Percentiles rank a stretch among this genome's conserved stretches.
Conservation (phyloP, 2,113 vertebrate genomes). For the Nyctibius bracteatus region DNA sequence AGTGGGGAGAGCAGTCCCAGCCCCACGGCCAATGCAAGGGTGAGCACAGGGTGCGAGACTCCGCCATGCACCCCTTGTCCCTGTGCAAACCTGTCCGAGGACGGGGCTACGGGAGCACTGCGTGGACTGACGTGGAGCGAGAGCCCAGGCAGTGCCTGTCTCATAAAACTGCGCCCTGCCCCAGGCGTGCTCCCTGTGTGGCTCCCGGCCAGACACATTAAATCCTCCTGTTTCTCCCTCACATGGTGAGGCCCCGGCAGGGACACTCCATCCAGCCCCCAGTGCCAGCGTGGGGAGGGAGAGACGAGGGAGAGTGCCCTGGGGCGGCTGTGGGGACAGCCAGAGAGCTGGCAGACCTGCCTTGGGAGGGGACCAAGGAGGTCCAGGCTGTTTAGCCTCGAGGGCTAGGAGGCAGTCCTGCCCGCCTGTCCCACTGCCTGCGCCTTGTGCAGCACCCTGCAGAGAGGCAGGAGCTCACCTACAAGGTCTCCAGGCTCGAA, state of each 20-base stretch:
- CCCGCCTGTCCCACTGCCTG: accelerated
- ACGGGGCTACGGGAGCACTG: accelerated
- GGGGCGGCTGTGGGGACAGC: neutral
- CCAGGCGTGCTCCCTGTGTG: neutral
- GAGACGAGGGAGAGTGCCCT: neutral
- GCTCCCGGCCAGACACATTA: neutral
- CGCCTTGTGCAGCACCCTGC: neutral
- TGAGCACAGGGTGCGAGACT: neutral
- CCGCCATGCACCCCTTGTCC: neutral
- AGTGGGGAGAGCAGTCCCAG: neutral
- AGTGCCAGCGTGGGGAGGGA: neutral
- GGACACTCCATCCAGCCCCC: neutral
- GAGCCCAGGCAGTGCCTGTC: neutral
- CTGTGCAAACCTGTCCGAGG: neutral
- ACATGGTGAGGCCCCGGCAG: neutral
- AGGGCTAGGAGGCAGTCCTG: neutral
- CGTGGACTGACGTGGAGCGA: accelerated
- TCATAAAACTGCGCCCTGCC: neutral
- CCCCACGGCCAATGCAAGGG: accelerated
- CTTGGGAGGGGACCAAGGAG: accelerated
- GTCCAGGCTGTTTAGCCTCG: neutral
- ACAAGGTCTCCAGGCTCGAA: accelerated
- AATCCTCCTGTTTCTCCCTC: neutral
- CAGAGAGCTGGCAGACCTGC: neutral
- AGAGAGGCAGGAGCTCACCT: neutral